Conservation (phyloP, 2,888 invertebrate species). For the Cryptus armator region DNA sequence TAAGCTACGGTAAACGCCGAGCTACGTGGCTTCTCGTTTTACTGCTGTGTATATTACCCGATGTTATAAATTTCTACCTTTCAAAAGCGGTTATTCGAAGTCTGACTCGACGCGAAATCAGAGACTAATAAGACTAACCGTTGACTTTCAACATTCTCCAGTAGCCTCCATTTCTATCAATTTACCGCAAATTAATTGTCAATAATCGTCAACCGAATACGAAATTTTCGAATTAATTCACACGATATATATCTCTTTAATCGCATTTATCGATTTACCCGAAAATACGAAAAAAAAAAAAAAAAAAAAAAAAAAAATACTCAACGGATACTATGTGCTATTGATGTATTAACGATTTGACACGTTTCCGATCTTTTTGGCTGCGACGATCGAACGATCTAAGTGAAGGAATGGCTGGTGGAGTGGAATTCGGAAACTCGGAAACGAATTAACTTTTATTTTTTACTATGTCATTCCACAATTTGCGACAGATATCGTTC, state of each 20-base stretch:
- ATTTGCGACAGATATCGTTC: too few relatives aligned
- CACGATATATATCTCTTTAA: neutral
- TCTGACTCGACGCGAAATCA: conserved; percentile 47
- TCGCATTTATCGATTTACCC: neutral
- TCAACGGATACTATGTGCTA: too few relatives aligned
- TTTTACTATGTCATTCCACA: too few relatives aligned
- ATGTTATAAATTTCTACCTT: neutral
- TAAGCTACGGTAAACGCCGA: conserved; percentile 16
- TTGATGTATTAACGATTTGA: too few relatives aligned
- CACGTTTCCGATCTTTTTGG: too few relatives aligned
- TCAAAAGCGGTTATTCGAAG: conserved; percentile 36
- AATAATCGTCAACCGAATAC: neutral
- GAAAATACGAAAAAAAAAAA: too few relatives aligned
- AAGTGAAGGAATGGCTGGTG: too few relatives aligned
- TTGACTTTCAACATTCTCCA: conserved; percentile 11
- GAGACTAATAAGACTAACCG: conserved; percentile 8
- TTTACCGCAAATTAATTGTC: conserved; percentile 29
- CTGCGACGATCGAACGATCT: too few relatives aligned
- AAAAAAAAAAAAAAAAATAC: too few relatives aligned
- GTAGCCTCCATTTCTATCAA: neutral
- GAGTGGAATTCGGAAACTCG: too few relatives aligned
- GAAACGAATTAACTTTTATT: too few relatives aligned
- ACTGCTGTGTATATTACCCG: neutral
- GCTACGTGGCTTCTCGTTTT: conserved; percentile 46
- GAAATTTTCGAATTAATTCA: neutral